Base-by-base conservation (phyloP, 1,140 invertebrate genomes). In the Lepeophtheirus salmonis region DNA sequence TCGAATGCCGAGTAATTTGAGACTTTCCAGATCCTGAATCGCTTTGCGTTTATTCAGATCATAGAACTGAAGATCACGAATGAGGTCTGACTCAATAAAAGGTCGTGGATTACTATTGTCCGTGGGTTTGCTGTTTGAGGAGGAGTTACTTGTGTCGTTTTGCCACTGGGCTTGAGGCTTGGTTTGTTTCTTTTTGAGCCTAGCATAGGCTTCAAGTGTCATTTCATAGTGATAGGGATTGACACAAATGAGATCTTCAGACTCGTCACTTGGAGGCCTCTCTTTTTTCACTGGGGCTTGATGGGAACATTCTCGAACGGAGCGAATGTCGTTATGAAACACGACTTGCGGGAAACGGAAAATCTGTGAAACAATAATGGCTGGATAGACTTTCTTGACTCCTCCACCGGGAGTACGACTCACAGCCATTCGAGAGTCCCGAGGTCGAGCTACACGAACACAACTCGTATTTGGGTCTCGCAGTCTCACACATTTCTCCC, bases 211-310 rank as follows among this genome's bases (percentile, higher is more conserved):
- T 23, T 57, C 55, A 14, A 16, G 23, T 1, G 55, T 41, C 26
- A 57, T 23, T 12, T 57, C 55, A 20, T 57, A 57, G 25, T 57
- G 55, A 21, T 26, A 57, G 14, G 55, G 55, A 41, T 57, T 57
- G 26, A 57, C 26, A 16, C 55, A 57, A 21, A 57, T 57, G 50
- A 52, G n/a, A 12, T 52, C 50, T 52, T 52, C 21, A 13, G 55
- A 24, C 13, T 57, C 55, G 1, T 24, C 26, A 17, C 14, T 41
- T 2, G 22, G 23, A 2, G 55, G 20, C n/a, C 26, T 16, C n/a
- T 22, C 21, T 21, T 52, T 52, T 41, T 57, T 57, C 2, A 57
- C 26, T 12, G 25, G 22, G 13, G 22, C 55, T 2, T 20, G 55
- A 41, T 57, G 26, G 6, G 17, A 16, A 41, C 55, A 57, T n/a